phyloP scores from a whole-genome alignment of 2,888 invertebrate genomes.

The Himalopsyche japonica region DNA sequence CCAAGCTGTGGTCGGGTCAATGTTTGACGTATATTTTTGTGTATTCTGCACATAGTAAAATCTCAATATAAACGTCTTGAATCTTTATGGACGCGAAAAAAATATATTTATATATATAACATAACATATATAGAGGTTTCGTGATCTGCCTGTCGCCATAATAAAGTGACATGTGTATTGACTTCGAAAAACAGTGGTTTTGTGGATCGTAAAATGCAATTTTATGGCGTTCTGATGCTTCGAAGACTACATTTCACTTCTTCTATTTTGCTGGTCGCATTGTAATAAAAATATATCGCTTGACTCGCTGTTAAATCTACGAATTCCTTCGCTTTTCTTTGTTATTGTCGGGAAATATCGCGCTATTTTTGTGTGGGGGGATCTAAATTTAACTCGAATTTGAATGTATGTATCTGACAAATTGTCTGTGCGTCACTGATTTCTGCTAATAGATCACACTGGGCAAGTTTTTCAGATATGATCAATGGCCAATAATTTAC shows the following conservation, averaged over 20 bases:
- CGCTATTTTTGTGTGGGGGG: neutral
- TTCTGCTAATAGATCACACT: neutral
- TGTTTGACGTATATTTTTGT: no score
- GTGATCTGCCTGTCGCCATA: neutral
- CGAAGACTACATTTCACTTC: neutral
- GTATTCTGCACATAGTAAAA: no score
- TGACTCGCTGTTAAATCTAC: neutral
- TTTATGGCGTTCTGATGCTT: neutral
- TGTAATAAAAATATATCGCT: neutral
- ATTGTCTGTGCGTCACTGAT: neutral
- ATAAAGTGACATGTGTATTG: neutral
- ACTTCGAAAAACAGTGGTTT: neutral
- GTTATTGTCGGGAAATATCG: neutral
- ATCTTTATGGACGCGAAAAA: no score
- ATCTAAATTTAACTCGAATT: neutral
- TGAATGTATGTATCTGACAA: neutral
- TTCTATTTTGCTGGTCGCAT: neutral
- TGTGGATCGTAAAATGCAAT: neutral
- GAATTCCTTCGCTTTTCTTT: neutral
- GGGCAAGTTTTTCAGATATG: no score
- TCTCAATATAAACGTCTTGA: no score
- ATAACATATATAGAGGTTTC: no score
- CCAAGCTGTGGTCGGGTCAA: no score
- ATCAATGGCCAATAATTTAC: no score
- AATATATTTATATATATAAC: no score